Evolutionary conservation across 2,888 invertebrate species (phyloP).

Genomic region (Willowsia nigromaculata): DNA sequence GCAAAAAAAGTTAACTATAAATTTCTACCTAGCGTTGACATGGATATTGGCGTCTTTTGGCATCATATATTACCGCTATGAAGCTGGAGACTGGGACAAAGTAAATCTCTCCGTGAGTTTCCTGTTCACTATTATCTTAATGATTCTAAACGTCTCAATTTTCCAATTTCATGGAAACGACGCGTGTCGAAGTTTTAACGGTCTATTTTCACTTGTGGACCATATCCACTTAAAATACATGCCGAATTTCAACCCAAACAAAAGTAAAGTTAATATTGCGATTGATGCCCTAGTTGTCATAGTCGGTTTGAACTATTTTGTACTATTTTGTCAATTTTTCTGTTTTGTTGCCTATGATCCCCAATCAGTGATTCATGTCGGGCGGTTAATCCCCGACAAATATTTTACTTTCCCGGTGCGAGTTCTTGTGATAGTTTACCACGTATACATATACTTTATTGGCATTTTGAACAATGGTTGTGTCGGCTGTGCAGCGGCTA

Average conservation of each 20-base stretch:
- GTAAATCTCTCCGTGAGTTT: background rate
- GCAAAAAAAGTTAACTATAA: background rate
- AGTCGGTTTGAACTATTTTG: background rate
- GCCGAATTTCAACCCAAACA: background rate
- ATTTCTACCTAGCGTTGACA: background rate
- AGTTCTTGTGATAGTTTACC: background rate
- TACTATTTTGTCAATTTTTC: background rate
- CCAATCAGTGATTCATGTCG: background rate
- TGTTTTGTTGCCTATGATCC: background rate
- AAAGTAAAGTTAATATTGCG: background rate
- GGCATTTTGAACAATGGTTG: background rate
- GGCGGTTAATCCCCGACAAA: background rate
- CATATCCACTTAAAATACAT: background rate
- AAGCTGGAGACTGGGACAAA: background rate
- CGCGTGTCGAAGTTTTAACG: background rate
- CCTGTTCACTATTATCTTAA: background rate
- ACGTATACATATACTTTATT: background rate
- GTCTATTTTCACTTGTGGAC: background rate
- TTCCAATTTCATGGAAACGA: background rate
- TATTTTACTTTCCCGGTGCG: background rate
- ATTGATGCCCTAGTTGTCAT: background rate
- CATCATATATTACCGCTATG: background rate
- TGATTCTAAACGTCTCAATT: background rate
- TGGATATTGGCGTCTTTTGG: background rate
- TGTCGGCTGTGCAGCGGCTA: background rate